phyloP scores from a whole-genome alignment of 2,797 vertebrate species.

The Platalea minor region DNA sequence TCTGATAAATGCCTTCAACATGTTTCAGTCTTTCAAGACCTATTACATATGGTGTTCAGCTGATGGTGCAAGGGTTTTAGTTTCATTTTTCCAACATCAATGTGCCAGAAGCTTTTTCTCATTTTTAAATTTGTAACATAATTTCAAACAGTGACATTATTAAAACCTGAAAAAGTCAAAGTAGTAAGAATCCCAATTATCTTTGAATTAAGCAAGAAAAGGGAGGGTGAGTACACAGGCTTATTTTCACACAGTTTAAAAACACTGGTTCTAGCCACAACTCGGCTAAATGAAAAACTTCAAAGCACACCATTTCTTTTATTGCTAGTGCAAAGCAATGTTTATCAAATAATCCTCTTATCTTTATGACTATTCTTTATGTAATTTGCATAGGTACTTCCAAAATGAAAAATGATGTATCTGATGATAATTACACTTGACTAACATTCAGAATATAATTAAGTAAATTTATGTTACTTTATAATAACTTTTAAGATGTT shows the following conservation, averaged over 20 bases:
- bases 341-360: background rate
- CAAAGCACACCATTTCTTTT: background rate
- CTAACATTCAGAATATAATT: background rate
- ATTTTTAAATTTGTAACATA: background rate
- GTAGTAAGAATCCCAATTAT: background rate
- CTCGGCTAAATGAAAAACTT: background rate
- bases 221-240: background rate
- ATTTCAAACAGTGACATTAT: background rate
- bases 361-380: background rate
- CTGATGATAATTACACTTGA: background rate
- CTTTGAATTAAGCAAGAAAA: background rate
- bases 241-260: background rate
- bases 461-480: background rate
- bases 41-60: background rate
- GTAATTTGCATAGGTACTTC: background rate
- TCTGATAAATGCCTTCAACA: background rate
- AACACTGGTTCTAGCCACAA: background rate
- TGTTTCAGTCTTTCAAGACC: background rate
- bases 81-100: constrained; percentile 16
- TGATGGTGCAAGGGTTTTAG: background rate
- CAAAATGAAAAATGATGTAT: background rate
- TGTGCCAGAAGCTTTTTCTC: background rate
- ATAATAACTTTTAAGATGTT: background rate
- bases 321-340: background rate
- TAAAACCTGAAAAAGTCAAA: background rate